Evolutionary conservation across 2,797 vertebrate genomes (phyloP).

Genomic region (Spondyliosoma cantharus): DNA sequence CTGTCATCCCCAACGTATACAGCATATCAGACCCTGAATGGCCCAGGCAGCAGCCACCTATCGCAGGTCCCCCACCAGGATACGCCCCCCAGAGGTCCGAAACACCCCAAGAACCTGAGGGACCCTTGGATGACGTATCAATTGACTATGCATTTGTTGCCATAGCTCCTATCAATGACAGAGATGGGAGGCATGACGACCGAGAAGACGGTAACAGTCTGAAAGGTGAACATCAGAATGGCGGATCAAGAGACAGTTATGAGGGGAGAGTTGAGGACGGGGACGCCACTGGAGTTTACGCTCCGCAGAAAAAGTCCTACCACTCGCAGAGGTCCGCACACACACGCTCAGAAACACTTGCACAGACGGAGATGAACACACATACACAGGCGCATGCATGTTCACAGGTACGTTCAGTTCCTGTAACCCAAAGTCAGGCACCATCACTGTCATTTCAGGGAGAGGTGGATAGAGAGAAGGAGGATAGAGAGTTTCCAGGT

Average conservation of each 20-base stretch:
- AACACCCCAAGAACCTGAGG: not conserved
- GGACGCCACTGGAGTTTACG: not conserved
- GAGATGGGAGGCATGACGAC: not conserved
- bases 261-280: not conserved
- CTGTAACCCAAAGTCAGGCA: not conserved
- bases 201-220: not conserved
- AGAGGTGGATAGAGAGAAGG: not conserved
- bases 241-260: not conserved
- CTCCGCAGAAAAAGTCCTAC: constrained; percentile 15
- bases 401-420: not conserved
- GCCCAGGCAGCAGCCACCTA: fast-evolving
- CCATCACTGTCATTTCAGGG: not conserved
- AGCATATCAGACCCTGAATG: fast-evolving
- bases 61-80: not conserved
- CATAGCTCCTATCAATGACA: fast-evolving
- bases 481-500: not conserved
- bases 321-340: not conserved
- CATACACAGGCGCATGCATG: not conserved
- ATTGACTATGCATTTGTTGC: constrained; percentile 55
- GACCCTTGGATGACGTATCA: constrained; percentile 10
- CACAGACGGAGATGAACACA: constrained; percentile 11
- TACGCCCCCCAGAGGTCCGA: constrained; percentile 28
- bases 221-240: not conserved
- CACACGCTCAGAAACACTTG: not conserved
- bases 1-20: not conserved